A percentile compares a stretch with the other conserved stretches of the same genome.
Evolutionary conservation across 2,113 vertebrate species (phyloP).

Genomic region (Archocentrus centrarchus): DNA sequence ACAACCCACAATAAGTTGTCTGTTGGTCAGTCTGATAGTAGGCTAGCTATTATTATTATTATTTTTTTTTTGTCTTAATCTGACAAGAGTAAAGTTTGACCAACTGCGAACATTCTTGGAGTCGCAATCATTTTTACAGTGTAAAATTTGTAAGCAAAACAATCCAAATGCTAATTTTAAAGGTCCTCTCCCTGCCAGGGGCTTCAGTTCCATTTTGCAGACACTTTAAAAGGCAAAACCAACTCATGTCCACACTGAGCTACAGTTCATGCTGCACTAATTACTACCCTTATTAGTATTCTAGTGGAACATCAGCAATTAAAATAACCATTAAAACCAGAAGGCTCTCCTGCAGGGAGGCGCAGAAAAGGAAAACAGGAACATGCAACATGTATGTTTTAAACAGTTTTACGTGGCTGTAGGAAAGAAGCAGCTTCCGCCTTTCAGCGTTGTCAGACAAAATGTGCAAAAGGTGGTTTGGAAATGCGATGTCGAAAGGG

Average conservation of each 20-base stretch:
- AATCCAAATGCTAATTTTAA: slow-evolving; percentile 44
- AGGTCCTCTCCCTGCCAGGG: slow-evolving; percentile 34
- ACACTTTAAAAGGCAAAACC: slow-evolving; percentile 45
- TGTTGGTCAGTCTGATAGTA: slow-evolving; percentile 6
- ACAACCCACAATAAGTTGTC: slow-evolving; percentile 24
- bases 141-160: slow-evolving; percentile 33
- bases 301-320: slow-evolving; percentile 59
- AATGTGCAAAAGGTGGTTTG: slow-evolving; percentile 19
- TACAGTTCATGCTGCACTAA: slow-evolving; percentile 58
- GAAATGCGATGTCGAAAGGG: slow-evolving; percentile 26
- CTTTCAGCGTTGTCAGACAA: slow-evolving; percentile 40
- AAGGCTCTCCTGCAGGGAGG: slow-evolving; percentile 46
- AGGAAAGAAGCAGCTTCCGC: neutral
- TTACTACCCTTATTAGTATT: slow-evolving; percentile 73
- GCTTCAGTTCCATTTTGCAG: slow-evolving; percentile 47
- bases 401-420: slow-evolving; percentile 9
- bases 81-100: neutral
- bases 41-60: neutral
- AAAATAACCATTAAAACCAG: slow-evolving; percentile 62
- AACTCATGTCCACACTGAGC: slow-evolving; percentile 46
- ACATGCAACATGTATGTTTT: slow-evolving; percentile 43
- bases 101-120: neutral
- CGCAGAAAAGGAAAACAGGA: slow-evolving; percentile 33
- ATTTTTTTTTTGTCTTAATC: neutral
- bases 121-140: slow-evolving; percentile 19